Evolutionary conservation across 2,888 invertebrate species (phyloP), one percentile per base, ranked within the genome.

Genomic region (Cheilosia vulpina): DNA sequence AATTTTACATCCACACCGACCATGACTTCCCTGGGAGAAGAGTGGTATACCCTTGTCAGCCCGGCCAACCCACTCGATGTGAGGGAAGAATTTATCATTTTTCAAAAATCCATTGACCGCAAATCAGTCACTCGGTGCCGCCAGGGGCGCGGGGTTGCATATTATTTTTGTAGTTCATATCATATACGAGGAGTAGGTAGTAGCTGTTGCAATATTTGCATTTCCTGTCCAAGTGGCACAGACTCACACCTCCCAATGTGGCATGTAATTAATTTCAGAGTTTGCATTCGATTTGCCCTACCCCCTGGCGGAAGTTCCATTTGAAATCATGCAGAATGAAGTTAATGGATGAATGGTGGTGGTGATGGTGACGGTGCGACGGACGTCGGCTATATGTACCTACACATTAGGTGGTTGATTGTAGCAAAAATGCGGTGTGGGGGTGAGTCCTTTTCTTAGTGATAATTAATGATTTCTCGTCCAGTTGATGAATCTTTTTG

Each of bases 81-180:
- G 58, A 76, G 24, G 24, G n/a, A 71, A 71, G 57, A 76, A 38
- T 85, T 85, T 77, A 62, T 85, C 76, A 85, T 85, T 81, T 85
- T 81, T 85, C 85, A 81, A 81, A 85, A 85, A 85, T 76, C 72
- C 81, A 85, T 77, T 85, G 81, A 81, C 85, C 85, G 57, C 85
- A 85, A 72, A 72, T 77, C 81, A 76, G 71, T 71, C 57, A 65
- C 62, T 41, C 45, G 17, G 31, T 13, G 31, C 17, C 9, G 17
- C 2, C 7, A 15, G 5, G 24, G 43, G 45, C 6, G 5, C 11
- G 15, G 53, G 60, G 19, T 5, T 5, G n/a, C 57, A 13, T 53
- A 57, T 75, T 69, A 19, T 9, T 45, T 62, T 71, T 69, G 79
- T 79, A 41, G 27, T 27, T 27, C 27, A 1, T 27, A 53, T 72